Percentiles rank a stretch among this genome's conserved stretches.
Evolutionary conservation across 2,797 vertebrate species (phyloP).

Genomic region (Decapterus maruadsi): DNA sequence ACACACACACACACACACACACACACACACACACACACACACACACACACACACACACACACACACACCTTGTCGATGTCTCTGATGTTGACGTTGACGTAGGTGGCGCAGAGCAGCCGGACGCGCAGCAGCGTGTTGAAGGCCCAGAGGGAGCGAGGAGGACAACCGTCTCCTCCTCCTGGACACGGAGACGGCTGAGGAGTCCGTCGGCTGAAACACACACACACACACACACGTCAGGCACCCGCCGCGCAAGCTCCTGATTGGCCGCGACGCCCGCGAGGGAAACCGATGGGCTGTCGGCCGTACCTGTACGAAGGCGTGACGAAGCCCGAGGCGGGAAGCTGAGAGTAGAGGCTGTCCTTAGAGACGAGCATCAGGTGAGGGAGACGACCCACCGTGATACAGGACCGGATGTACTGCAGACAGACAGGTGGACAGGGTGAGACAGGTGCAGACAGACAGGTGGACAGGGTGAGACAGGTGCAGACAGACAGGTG

Average conservation of each 20-base stretch:
- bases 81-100: conserved; percentile 89
- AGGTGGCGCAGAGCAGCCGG: conserved; percentile 86
- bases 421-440: conserved; percentile 41
- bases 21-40: background rate
- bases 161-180: conserved; percentile 76
- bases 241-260: background rate
- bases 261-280: background rate
- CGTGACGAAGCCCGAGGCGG: conserved; percentile 83
- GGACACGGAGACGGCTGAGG: conserved; percentile 86
- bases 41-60: background rate
- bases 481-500: background rate
- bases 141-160: conserved; percentile 84
- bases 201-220: conserved; percentile 81
- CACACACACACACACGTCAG: background rate
- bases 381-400: conserved; percentile 85
- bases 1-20: background rate
- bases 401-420: conserved; percentile 88
- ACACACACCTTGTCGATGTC: conserved; percentile 86
- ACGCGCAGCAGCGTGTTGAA: conserved; percentile 85
- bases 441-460: background rate
- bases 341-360: conserved; percentile 87
- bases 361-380: conserved; percentile 89
- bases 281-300: no score
- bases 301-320: conserved; percentile 82
- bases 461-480: background rate